Conservation (phyloP, 2,888 invertebrate genomes). For the Lamellibrachia satsuma region DNA sequence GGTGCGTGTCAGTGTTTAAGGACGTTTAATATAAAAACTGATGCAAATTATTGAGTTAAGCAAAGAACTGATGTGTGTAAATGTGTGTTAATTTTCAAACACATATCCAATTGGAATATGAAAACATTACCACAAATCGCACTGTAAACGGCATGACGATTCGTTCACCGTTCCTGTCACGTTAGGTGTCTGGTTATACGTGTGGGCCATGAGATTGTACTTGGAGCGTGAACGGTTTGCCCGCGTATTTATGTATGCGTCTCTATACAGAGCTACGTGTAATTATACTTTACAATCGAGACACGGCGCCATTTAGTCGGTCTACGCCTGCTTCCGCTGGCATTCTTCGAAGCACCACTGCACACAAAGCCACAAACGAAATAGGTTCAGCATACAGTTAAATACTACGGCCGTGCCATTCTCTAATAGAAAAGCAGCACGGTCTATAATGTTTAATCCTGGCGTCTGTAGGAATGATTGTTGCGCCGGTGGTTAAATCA, state of each 20-base stretch:
- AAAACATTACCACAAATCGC: too few species aligned
- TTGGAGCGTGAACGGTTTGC: neutral
- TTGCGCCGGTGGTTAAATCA: neutral
- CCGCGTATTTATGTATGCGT: neutral
- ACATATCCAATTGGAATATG: too few species aligned
- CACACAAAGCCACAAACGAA: neutral
- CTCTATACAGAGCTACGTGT: neutral
- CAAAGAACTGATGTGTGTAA: too few species aligned
- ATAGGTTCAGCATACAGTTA: neutral
- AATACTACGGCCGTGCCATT: neutral
- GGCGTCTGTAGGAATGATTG: neutral
- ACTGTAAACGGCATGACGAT: too few species aligned
- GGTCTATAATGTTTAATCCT: neutral
- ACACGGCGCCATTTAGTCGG: too few species aligned
- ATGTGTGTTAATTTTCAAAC: too few species aligned
- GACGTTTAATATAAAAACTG: too few species aligned
- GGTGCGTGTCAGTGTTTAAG: neutral
- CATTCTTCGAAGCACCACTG: neutral
- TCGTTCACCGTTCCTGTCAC: too few species aligned
- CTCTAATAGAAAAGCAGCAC: neutral
- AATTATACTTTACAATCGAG: neutral
- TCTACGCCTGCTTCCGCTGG: neutral
- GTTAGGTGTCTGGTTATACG: too few species aligned
- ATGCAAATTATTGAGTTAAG: too few species aligned
- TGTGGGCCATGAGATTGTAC: too few species aligned